phyloP scores from a whole-genome alignment of 2,797 vertebrate species.

The Falco peregrinus region DNA sequence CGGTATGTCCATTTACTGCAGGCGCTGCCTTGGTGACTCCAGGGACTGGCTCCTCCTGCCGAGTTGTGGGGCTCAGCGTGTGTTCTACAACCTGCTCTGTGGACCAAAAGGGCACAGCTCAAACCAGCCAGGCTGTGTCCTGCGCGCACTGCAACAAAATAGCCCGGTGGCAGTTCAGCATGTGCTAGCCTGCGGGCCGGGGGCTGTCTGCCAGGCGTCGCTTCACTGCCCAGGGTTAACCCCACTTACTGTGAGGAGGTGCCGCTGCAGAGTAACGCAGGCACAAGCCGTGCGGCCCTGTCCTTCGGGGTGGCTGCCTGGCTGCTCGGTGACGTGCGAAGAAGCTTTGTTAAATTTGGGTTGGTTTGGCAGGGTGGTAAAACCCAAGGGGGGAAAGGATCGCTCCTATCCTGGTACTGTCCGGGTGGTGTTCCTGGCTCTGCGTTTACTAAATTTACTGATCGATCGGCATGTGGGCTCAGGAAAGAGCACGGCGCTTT shows the following conservation, averaged over 20 bases:
- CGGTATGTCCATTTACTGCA: rapidly evolving
- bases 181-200: rapidly evolving
- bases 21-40: rapidly evolving
- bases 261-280: rapidly evolving
- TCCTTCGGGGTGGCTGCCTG: not conserved
- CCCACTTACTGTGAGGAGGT: too few species aligned
- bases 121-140: rapidly evolving
- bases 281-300: rapidly evolving
- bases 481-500: rapidly evolving
- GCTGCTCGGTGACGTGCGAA: not conserved
- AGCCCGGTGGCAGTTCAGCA: rapidly evolving
- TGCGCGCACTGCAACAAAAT: rapidly evolving
- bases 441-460: too few species aligned
- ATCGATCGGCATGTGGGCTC: rapidly evolving
- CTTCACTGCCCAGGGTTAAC: not conserved
- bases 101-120: not conserved
- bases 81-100: rapidly evolving
- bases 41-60: rapidly evolving
- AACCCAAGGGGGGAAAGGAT: rapidly evolving
- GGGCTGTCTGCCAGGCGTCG: rapidly evolving
- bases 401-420: too few species aligned
- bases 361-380: not conserved
- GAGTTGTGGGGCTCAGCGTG: rapidly evolving
- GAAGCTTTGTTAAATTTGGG: not conserved
- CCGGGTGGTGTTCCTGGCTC: not conserved